These are phyloP conservation scores for Ctenosaura bakeri DNA, from an alignment of 2,797 vertebrate species.

Conservation along the genomic window DNA sequence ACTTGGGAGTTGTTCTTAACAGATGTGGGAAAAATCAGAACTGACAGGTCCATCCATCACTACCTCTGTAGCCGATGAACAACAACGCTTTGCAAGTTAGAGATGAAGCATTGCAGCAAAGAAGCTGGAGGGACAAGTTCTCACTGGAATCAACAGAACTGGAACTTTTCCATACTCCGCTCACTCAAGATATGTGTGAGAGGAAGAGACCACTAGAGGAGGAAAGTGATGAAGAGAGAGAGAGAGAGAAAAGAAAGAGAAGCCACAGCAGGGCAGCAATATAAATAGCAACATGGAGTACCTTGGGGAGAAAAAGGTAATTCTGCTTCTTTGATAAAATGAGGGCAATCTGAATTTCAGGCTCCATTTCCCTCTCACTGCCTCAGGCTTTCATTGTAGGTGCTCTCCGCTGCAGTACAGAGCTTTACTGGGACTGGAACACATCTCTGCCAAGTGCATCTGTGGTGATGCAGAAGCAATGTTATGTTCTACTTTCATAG, in stretches of 20 bases:
- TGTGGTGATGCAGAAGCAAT: slow-evolving; percentile 35
- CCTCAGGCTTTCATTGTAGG: slow-evolving; percentile 57
- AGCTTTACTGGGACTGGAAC: slow-evolving; percentile 50
- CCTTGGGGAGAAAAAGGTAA: slow-evolving; percentile 24
- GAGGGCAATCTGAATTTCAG: slow-evolving; percentile 70
- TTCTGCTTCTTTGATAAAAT: slow-evolving; percentile 63
- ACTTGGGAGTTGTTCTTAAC: no score
- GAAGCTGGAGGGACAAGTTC: neutral
- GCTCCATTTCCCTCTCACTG: slow-evolving; percentile 58
- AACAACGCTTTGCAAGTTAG: neutral
- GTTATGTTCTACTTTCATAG: slow-evolving; percentile 30
- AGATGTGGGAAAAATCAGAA: no score
- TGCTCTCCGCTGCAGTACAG: slow-evolving; percentile 26
- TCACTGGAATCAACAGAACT: neutral
- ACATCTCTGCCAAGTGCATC: slow-evolving; percentile 28
- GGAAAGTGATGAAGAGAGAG: no score
- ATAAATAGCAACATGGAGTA: slow-evolving; percentile 52
- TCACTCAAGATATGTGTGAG: neutral
- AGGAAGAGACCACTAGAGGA: neutral
- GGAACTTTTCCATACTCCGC: neutral
- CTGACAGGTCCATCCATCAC: no score
- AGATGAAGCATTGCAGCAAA: neutral
- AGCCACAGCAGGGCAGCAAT: slow-evolving; percentile 34
- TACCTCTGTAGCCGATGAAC: no score
- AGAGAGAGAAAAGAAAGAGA: neutral